phyloP scores from a whole-genome alignment of 2,888 invertebrate species.

The Gnatocerus cornutus region DNA sequence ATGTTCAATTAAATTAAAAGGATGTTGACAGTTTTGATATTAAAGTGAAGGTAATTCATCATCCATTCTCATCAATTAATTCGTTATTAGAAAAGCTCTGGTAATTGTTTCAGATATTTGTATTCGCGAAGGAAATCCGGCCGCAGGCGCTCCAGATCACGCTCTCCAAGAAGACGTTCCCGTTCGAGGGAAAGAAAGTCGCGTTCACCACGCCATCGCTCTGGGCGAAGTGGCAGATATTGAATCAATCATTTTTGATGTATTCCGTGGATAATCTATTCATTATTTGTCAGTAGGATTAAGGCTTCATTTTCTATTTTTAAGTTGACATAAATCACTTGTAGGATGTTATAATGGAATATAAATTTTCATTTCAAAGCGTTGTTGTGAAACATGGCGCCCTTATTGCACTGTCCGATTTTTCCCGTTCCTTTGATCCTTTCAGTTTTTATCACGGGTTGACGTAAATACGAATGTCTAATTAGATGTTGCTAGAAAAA shows the following conservation, averaged over 20 bases:
- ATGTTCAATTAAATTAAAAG: slow-evolving; percentile 28
- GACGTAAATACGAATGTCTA: too few relatives aligned
- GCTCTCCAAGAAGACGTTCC: slow-evolving; percentile 74
- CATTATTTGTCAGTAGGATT: background rate
- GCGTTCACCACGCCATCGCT: slow-evolving; percentile 69
- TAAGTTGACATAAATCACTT: too few relatives aligned
- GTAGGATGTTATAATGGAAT: too few relatives aligned
- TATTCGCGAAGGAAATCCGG: slow-evolving; percentile 81
- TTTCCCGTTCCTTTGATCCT: too few relatives aligned
- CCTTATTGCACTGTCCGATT: too few relatives aligned
- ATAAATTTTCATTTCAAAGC: too few relatives aligned
- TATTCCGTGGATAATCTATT: slow-evolving; percentile 5
- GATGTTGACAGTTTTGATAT: slow-evolving; percentile 15
- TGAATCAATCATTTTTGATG: slow-evolving; percentile 58
- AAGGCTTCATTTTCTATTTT: too few relatives aligned
- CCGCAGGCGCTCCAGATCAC: slow-evolving; percentile 75
- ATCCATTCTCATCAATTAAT: background rate
- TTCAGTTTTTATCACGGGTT: too few relatives aligned
- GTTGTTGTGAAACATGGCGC: too few relatives aligned
- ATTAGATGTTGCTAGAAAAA: too few relatives aligned
- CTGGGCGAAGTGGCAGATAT: slow-evolving; percentile 73
- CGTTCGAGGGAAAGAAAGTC: slow-evolving; percentile 69
- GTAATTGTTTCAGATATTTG: slow-evolving; percentile 74
- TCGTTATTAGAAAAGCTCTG: slow-evolving; percentile 11
- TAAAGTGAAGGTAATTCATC: slow-evolving; percentile 15